These are phyloP conservation scores for Parambassis ranga DNA, from an alignment of 2,797 vertebrate species.

Conservation along the genomic window DNA sequence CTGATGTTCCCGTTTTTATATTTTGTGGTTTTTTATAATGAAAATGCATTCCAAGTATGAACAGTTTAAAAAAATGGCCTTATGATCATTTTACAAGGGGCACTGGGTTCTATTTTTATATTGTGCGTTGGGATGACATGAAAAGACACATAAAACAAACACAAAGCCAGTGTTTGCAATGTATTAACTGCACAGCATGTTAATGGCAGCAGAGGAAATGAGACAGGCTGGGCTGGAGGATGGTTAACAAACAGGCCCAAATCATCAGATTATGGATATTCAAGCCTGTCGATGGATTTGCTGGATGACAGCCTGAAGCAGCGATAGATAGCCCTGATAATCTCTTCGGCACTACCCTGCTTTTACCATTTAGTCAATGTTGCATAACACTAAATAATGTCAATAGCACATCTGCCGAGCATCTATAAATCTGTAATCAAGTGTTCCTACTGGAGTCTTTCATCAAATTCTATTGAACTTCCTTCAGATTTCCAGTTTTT, in stretches of 20 bases:
- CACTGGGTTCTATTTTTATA: not conserved
- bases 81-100: not conserved
- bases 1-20: too few species aligned
- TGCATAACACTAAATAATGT: constrained; percentile 59
- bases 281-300: constrained; percentile 58
- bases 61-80: too few species aligned
- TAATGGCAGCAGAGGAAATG: constrained; percentile 47
- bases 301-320: constrained; percentile 48
- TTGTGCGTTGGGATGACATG: not conserved
- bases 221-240: constrained; percentile 18
- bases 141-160: not conserved
- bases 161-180: constrained; percentile 10
- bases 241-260: constrained; percentile 44
- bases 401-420: constrained; percentile 55
- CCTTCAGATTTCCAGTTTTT: not conserved
- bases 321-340: constrained; percentile 65
- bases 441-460: not conserved
- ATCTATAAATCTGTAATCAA: constrained; percentile 30
- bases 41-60: too few species aligned
- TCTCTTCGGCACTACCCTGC: constrained; percentile 45
- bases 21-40: too few species aligned
- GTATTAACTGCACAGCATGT: constrained; percentile 14
- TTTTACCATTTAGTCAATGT: constrained; percentile 54
- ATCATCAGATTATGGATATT: constrained; percentile 66
- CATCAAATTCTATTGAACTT: not conserved